Percentiles rank a stretch among this genome's conserved stretches.
Conservation (phyloP, 1,140 invertebrate genomes). For the Acromyrmex heyeri region DNA sequence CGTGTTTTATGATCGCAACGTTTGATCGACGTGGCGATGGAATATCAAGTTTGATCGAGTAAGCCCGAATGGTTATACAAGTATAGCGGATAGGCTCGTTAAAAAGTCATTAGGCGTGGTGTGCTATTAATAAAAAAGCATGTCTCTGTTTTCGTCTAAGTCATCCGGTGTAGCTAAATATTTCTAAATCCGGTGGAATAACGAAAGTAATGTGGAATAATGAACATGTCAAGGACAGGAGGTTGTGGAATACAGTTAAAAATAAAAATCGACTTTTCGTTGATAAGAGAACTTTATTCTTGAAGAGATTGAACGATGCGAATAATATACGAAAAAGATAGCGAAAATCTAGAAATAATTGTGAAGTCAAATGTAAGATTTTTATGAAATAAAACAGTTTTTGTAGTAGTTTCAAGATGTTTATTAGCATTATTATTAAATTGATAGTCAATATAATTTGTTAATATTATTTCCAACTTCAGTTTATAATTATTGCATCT, state of each 20-base stretch:
- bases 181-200: neutral
- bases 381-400: neutral
- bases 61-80: constrained; percentile 6
- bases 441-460: too few relatives aligned
- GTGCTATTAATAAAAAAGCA: constrained; percentile 38
- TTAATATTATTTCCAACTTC: too few relatives aligned
- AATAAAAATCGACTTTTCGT: neutral
- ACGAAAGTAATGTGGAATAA: neutral
- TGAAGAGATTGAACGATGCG: neutral
- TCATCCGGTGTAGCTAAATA: constrained; percentile 24
- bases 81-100: constrained; percentile 40
- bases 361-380: neutral
- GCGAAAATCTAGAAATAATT: neutral
- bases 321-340: neutral
- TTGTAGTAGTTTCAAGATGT: too few relatives aligned
- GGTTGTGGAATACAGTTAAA: neutral
- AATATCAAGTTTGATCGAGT: constrained; percentile 47
- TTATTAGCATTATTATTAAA: too few relatives aligned
- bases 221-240: constrained; percentile 3
- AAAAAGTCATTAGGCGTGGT: constrained; percentile 54
- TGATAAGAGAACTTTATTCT: constrained; percentile 4
- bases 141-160: constrained; percentile 30
- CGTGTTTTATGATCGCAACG: neutral
- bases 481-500: too few relatives aligned
- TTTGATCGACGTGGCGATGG: constrained; percentile 40